Conservation (phyloP, 2,113 vertebrate species). For the Urocitellus parryii region DNA sequence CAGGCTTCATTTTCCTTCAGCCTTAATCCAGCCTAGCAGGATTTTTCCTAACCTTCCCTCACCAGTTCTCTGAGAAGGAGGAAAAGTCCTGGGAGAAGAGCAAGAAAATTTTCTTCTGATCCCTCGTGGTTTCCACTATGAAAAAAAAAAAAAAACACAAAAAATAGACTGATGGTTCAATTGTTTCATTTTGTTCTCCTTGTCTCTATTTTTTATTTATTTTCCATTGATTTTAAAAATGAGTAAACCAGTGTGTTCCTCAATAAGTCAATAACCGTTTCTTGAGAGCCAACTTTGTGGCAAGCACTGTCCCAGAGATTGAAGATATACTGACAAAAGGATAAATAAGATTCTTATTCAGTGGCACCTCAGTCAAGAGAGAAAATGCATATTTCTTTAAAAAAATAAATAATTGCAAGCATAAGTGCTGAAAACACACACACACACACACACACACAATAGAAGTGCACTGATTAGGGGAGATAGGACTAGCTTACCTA, state of each 20-base stretch:
- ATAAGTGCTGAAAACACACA: background rate
- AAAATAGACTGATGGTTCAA: accelerated
- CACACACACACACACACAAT: no score
- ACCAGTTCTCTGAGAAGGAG: accelerated
- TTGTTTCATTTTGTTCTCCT: background rate
- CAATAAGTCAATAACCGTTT: background rate
- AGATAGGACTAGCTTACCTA: background rate
- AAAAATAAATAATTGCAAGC: background rate
- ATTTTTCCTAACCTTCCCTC: background rate
- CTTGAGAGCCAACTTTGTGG: background rate
- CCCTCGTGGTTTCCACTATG: background rate
- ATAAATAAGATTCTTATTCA: background rate
- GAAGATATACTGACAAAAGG: background rate
- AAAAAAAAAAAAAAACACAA: background rate
- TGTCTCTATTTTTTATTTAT: background rate
- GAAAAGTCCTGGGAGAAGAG: background rate
- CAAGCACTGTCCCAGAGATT: background rate
- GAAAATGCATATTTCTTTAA: background rate
- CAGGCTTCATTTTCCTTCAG: background rate
- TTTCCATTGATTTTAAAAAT: background rate
- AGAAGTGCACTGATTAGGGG: background rate
- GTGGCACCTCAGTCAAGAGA: background rate
- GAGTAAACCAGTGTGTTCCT: background rate
- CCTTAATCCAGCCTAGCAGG: accelerated
- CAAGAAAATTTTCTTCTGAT: background rate